phyloP scores from a whole-genome alignment of 2,888 invertebrate species.

The Cheilosia soror region DNA sequence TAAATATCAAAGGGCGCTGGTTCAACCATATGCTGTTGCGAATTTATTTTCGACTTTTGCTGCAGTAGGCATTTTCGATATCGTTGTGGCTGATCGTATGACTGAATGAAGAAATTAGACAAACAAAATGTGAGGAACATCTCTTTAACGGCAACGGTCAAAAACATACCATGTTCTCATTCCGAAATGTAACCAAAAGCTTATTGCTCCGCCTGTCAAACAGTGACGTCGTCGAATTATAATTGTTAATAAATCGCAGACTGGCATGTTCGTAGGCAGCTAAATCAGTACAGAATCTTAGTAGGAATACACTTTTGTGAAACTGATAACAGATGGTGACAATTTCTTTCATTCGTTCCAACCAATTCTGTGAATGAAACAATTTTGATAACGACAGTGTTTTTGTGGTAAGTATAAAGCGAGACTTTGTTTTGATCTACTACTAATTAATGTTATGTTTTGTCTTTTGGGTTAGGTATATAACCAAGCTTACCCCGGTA shows the following conservation, averaged over 20 bases:
- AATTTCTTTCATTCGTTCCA: slow-evolving; percentile 86
- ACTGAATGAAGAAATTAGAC: slow-evolving; percentile 77
- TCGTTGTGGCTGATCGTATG: slow-evolving; percentile 83
- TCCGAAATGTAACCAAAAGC: slow-evolving; percentile 89
- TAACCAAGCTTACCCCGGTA: slow-evolving; percentile 83
- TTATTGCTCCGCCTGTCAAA: slow-evolving; percentile 87
- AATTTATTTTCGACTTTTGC: slow-evolving; percentile 82
- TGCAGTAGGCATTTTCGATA: slow-evolving; percentile 84
- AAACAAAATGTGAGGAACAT: background rate
- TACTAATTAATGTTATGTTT: background rate
- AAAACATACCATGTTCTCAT: slow-evolving; percentile 88
- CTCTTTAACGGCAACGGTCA: background rate
- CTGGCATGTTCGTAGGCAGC: slow-evolving; percentile 87
- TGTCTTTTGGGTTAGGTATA: slow-evolving; percentile 13
- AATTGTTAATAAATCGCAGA: slow-evolving; percentile 89
- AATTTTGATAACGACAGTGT: slow-evolving; percentile 21
- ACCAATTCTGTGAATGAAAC: slow-evolving; percentile 85
- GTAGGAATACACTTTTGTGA: slow-evolving; percentile 89
- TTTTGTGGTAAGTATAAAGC: slow-evolving; percentile 11
- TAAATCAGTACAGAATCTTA: slow-evolving; percentile 89
- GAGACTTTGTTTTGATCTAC: background rate
- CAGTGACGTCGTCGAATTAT: slow-evolving; percentile 89
- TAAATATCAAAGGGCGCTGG: slow-evolving; percentile 87
- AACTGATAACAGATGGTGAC: slow-evolving; percentile 89
- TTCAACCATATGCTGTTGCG: slow-evolving; percentile 85